Evolutionary conservation across 2,888 invertebrate species (phyloP).

Genomic region (Apoda limacodes): DNA sequence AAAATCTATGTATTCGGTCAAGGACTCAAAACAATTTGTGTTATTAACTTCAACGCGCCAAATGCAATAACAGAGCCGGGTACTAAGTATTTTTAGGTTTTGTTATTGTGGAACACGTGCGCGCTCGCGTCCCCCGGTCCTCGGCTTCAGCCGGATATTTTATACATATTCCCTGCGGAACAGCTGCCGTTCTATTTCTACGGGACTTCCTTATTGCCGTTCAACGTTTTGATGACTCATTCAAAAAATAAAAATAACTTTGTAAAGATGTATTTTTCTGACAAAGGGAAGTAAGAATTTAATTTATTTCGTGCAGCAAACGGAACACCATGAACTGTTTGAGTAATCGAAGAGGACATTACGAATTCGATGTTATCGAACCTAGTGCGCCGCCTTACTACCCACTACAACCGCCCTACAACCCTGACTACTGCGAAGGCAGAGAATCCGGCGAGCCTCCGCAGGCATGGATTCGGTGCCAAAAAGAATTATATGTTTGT

Average conservation of each 20-base stretch:
- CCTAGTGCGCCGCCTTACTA: constrained; percentile 42
- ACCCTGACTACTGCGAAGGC: no score
- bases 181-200: constrained; percentile 63
- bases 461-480: constrained; percentile 27
- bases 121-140: no score
- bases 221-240: no score
- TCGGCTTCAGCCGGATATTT: no score
- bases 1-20: no score
- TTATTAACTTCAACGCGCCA: no score
- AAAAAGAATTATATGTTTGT: constrained; percentile 28
- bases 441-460: constrained; percentile 22
- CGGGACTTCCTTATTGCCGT: constrained; percentile 33
- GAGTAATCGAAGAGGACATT: constrained; percentile 32
- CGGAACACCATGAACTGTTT: constrained; percentile 48
- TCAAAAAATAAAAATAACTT: no score
- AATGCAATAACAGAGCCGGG: no score
- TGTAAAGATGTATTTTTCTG: neutral
- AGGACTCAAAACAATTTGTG: no score
- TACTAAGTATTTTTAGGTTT: no score
- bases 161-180: constrained; percentile 38
- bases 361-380: constrained; percentile 33
- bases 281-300: constrained; percentile 7
- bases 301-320: constrained; percentile 17
- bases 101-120: constrained; percentile 35
- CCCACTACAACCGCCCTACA: constrained; percentile 49